phyloP scores from a whole-genome alignment of 1,140 invertebrate genomes.

The Zaprionus inermis region DNA sequence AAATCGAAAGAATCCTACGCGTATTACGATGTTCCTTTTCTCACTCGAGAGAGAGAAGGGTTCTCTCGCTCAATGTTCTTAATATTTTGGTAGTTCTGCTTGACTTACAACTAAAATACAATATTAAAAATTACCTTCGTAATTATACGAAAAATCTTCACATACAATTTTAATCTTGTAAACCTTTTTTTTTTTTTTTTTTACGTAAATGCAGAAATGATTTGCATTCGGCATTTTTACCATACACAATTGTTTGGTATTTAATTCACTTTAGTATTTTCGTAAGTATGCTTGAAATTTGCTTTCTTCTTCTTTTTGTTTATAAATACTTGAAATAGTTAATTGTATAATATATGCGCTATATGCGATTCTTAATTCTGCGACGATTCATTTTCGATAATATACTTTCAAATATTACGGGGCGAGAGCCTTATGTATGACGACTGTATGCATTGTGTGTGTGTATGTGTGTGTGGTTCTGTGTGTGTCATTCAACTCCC shows the following conservation, averaged over 20 bases:
- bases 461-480: constrained; percentile 41
- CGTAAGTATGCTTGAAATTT: constrained; percentile 19
- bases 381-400: constrained; percentile 28
- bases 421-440: constrained; percentile 15
- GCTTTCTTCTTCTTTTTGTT: constrained; percentile 21
- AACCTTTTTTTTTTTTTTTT: constrained; percentile 27
- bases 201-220: constrained; percentile 49
- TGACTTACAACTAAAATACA: constrained; percentile 67
- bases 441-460: constrained; percentile 36
- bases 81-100: constrained; percentile 71
- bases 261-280: constrained; percentile 35
- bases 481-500: constrained; percentile 72
- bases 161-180: constrained; percentile 33
- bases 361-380: constrained; percentile 42
- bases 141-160: constrained; percentile 51
- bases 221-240: constrained; percentile 37
- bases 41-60: not conserved
- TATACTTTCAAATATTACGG: constrained; percentile 41
- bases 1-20: constrained; percentile 29
- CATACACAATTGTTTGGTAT: constrained; percentile 37
- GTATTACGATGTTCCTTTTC: not conserved
- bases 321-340: constrained; percentile 79
- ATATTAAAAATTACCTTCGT: constrained; percentile 67
- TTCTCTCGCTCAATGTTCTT: constrained; percentile 24
- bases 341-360: constrained; percentile 48